Conservation (phyloP, 2,113 vertebrate species). For the Empidonax alnorum region DNA sequence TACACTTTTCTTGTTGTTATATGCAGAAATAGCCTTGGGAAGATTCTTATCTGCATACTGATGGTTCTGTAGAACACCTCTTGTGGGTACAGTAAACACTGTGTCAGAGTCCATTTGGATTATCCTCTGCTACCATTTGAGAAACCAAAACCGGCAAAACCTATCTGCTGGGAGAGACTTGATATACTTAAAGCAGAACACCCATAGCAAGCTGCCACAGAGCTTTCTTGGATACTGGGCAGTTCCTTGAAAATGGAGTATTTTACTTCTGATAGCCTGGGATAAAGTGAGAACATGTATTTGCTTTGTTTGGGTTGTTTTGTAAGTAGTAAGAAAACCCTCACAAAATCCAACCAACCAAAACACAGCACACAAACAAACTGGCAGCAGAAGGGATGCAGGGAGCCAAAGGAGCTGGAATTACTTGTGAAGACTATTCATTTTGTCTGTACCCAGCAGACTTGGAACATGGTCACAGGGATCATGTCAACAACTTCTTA, state of each 20-base stretch:
- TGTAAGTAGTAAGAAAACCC: neutral
- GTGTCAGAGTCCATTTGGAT: neutral
- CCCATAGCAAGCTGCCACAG: neutral
- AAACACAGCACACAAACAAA: neutral
- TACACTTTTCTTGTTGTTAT: neutral
- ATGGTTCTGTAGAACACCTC: neutral
- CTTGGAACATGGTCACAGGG: neutral
- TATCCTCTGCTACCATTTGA: neutral
- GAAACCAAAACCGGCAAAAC: neutral
- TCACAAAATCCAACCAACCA: neutral
- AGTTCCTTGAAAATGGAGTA: neutral
- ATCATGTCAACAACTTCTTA: neutral
- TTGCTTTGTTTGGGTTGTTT: neutral
- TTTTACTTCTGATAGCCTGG: neutral
- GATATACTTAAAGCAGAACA: neutral
- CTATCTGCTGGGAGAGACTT: neutral
- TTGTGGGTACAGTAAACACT: neutral
- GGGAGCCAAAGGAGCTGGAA: neutral
- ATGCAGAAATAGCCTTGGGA: fast-evolving
- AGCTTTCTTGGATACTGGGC: neutral
- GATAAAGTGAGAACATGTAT: neutral
- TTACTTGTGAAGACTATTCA: neutral
- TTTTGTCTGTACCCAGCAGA: neutral
- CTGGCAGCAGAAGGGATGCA: neutral
- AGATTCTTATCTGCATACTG: neutral